Conservation (phyloP, 2,797 vertebrate genomes). For the Furcifer pardalis region DNA sequence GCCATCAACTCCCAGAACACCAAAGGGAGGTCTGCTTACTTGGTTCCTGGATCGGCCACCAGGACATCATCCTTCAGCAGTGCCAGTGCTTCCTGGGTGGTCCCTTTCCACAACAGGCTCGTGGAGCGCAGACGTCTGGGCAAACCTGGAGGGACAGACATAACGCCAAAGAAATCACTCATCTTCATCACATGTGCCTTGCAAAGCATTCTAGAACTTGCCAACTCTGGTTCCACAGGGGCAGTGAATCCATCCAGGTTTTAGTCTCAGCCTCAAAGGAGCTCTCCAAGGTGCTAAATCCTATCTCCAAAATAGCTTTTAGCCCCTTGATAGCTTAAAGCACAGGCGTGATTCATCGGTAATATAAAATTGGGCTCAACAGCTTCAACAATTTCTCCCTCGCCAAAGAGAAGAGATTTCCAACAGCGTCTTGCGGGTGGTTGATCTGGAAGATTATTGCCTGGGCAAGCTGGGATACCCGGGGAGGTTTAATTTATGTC, state of each 20-base stretch:
- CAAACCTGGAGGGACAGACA: constrained; percentile 77
- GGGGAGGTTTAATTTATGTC: not conserved
- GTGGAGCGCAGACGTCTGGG: constrained; percentile 90
- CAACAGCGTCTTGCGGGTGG: not conserved
- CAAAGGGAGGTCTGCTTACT: constrained; percentile 69
- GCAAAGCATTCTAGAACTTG: not conserved
- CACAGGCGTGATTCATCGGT: no score
- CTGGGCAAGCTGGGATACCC: not conserved
- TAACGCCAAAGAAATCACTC: not conserved
- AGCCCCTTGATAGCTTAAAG: no score
- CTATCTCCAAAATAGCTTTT: no score
- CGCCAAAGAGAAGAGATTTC: no score
- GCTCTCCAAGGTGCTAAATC: no score
- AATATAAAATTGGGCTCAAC: no score
- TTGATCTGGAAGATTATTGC: not conserved
- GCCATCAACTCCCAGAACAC: not conserved
- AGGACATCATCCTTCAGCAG: constrained; percentile 91
- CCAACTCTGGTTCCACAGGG: no score
- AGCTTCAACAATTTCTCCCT: no score
- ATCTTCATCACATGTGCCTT: not conserved
- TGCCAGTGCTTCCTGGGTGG: constrained; percentile 86
- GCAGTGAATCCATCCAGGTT: not conserved
- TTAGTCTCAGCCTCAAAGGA: no score
- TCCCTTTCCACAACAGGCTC: constrained; percentile 92
- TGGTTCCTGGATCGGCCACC: constrained; percentile 92